A percentile compares a stretch with the other conserved stretches of the same genome.
phyloP scores from a whole-genome alignment of 2,113 vertebrate species.

The Xiphophorus maculatus region DNA sequence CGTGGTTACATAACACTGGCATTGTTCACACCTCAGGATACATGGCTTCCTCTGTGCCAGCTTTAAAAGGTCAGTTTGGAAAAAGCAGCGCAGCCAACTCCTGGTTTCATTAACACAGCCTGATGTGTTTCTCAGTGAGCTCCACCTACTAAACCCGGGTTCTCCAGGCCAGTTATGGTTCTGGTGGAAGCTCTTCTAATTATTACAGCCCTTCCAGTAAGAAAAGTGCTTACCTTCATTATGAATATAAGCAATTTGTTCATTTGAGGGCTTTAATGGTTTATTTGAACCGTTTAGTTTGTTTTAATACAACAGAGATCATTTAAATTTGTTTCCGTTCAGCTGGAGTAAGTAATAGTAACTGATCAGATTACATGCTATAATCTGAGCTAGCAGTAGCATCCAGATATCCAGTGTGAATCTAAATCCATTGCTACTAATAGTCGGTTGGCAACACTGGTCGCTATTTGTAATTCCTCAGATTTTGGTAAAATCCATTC shows the following conservation, averaged over 20 bases:
- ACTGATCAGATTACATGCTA: too few relatives aligned
- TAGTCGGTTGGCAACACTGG: too few relatives aligned
- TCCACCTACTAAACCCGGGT: background rate
- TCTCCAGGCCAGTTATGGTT: background rate
- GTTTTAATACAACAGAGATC: too few relatives aligned
- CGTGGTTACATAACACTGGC: slow-evolving; percentile 48
- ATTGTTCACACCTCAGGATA: slow-evolving; percentile 54
- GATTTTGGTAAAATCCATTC: too few relatives aligned
- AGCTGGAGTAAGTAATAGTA: too few relatives aligned
- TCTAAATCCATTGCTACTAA: too few relatives aligned
- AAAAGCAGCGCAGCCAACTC: slow-evolving; percentile 28
- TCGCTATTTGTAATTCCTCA: too few relatives aligned
- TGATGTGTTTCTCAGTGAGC: background rate
- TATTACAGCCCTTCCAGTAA: background rate
- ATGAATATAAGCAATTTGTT: background rate
- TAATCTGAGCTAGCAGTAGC: too few relatives aligned
- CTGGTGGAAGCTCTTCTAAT: background rate
- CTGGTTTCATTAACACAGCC: slow-evolving; percentile 19
- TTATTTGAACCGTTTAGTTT: background rate
- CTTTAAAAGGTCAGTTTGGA: slow-evolving; percentile 34
- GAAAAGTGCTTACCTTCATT: too few relatives aligned
- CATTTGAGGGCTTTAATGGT: too few relatives aligned
- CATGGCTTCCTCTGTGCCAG: slow-evolving; percentile 17
- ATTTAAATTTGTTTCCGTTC: too few relatives aligned
- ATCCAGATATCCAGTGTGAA: too few relatives aligned